Conservation (phyloP, 37 sponge, comb jelly and placozoan species). For the Halichondria panicea region DNA sequence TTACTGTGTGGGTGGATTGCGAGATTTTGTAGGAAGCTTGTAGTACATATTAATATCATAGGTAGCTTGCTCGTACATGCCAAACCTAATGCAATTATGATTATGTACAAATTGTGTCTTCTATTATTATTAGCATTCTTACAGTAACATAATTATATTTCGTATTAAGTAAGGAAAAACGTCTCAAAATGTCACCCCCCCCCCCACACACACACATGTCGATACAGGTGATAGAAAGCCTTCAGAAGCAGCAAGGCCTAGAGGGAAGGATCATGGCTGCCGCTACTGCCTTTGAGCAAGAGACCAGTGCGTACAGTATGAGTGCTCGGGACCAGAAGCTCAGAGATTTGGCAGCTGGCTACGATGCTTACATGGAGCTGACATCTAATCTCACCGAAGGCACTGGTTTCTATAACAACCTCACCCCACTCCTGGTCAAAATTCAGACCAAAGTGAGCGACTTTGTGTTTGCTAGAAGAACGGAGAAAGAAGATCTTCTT, state of each 20-base stretch:
- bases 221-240: conserved; percentile 41
- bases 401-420: conserved; percentile 88
- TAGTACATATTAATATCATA: neutral
- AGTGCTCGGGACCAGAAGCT: conserved; percentile 73
- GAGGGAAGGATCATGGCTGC: conserved; percentile 35
- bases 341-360: conserved; percentile 73
- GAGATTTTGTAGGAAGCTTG: neutral
- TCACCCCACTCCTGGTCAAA: conserved; percentile 86
- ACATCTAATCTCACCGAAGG: conserved; percentile 82
- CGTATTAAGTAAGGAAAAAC: too few relatives aligned
- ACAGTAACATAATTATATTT: too few relatives aligned
- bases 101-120: too few relatives aligned
- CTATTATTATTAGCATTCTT: too few relatives aligned
- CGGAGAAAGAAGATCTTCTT: conserved; percentile 92
- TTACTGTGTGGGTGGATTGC: too few relatives aligned
- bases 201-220: too few relatives aligned
- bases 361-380: conserved; percentile 88
- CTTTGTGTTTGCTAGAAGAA: conserved; percentile 87
- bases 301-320: conserved; percentile 24
- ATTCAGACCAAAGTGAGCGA: conserved; percentile 88
- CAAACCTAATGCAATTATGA: too few relatives aligned
- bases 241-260: conserved; percentile 42
- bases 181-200: too few relatives aligned
- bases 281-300: conserved; percentile 40
- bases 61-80: too few relatives aligned